Base-by-base conservation (phyloP, 1,140 invertebrate species). In the Drosophila takahashii region DNA sequence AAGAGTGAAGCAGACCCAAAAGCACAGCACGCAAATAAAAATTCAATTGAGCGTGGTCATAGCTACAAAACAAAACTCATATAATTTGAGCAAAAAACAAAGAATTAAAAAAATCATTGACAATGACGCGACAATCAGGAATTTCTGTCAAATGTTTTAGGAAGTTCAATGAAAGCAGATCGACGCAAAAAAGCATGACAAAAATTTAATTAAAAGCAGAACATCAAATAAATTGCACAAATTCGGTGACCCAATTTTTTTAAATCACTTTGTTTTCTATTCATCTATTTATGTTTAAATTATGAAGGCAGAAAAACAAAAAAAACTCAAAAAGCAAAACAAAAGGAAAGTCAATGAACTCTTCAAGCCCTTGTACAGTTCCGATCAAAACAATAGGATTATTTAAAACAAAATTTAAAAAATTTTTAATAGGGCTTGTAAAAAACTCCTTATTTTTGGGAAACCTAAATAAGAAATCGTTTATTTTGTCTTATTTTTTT, bases 141-240 rank as follows among this genome's bases (percentile, higher is more conserved):
- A 57, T 70, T 70, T 69, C 39, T 67, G 79, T 65, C 69, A 69
- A 75, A 78, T 69, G 76, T 50, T 72, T 73, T 61, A 60, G 62
- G 69, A 81, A 69, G 74, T 83, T 69, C 67, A 64, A 42, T 53
- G 69, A 66, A 79, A 83, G 70, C 79, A 48, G 44, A 74, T 52
- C 60, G 32, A 34, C 62, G 71, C 42, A 15, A 45, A 54, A 59
- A 42, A 41, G 22, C 16, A 45, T 18, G 26, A 32, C 52, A 13
- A 48, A 36, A 36, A 59, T 59, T 52, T 53, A 44, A 65, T 67
- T 64, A 61, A 58, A 48, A 37, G 44, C 41, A 69, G 50, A 74
- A 86, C 77, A 87, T 83, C 79, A 87, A 89, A 87, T 83, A 73
- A 83, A 86, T 86, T 87, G 83, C 84, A 71, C 77, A 79, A 72